Evolutionary conservation across 2,797 vertebrate genomes (phyloP).

Genomic region (Acipenser ruthenus): DNA sequence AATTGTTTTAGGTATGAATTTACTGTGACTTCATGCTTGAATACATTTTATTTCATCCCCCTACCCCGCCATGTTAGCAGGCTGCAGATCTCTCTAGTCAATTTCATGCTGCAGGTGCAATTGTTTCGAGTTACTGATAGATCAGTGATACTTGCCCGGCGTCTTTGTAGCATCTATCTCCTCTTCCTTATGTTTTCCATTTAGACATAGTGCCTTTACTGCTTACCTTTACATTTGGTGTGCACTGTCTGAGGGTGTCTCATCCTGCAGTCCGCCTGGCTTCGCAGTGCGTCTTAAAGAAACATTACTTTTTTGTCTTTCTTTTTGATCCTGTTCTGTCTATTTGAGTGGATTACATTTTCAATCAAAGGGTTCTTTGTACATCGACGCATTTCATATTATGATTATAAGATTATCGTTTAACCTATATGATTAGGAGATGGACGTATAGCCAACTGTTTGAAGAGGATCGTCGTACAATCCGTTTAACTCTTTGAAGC

Average conservation of each 20-base stretch:
- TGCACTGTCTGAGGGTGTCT: constrained; percentile 24
- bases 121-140: constrained; percentile 19
- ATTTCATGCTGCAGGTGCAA: constrained; percentile 24
- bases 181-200: constrained; percentile 30
- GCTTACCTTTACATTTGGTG: constrained; percentile 35
- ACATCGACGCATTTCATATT: constrained; percentile 22
- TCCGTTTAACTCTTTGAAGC: constrained; percentile 48
- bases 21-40: constrained; percentile 18
- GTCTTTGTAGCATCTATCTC: constrained; percentile 18
- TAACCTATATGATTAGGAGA: constrained; percentile 20
- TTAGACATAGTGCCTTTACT: constrained; percentile 28
- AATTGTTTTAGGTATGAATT: constrained; percentile 9
- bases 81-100: constrained; percentile 24
- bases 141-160: constrained; percentile 5
- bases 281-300: constrained; percentile 32
- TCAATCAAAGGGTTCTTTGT: constrained; percentile 16
- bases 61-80: constrained; percentile 30
- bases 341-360: constrained; percentile 34
- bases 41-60: constrained; percentile 18
- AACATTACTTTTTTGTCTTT: constrained; percentile 21
- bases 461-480: constrained; percentile 34
- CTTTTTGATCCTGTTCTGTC: constrained; percentile 21
- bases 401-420: constrained; percentile 19
- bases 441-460: constrained; percentile 32
- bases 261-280: constrained; percentile 31